Base-by-base conservation (phyloP, 2,113 vertebrate species). In the Egretta garzetta region DNA sequence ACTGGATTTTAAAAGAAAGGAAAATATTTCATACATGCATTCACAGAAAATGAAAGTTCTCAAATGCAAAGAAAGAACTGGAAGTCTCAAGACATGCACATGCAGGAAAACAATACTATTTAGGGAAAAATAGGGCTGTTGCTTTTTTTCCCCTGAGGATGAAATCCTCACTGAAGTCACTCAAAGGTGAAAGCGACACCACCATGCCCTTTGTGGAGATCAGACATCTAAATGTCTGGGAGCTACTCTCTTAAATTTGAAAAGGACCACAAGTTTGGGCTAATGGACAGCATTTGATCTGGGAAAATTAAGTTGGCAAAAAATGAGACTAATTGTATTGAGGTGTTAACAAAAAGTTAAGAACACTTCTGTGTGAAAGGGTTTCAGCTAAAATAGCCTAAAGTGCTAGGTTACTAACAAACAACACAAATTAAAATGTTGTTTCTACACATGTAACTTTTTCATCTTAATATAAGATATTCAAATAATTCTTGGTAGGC, bases 121-220 rank as follows among this genome's bases (percentile, higher is more conserved):
- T 75, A n/a, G 4, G 20, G 39, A 39, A 86, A 80, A 95, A 39
- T 13, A 45, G 9, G n/a, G 58, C 19, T 10, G 10, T 9, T 47
- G 20, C 0, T 1, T 49, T 63, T 76, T 59, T 35, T 5, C 1
- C 23, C 28, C 24, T 4, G 15, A 62, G 49, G 32, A 56, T 60
- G 9, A 80, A 85, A 71, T 45, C 32, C n/a, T 80, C 63, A 35
- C 14, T 77, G 56, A 70, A 87, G 27, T 53, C n/a, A 16, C 6
- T 80, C 37, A 52, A 17, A 80, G 32, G 10, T 43, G 26, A 82
- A 70, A 68, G 41, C 26, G 6, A 47, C 10, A 35, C 26, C 30
- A 50, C 20, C 53, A 6, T 52, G 6, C 9, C 47, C 19, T 85
- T 74, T 67, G 47, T 76, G 35, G 35, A 62, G 13, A 32, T 49